Evolutionary conservation across 2,797 vertebrate genomes (phyloP).

Genomic region (Eidolon dupreanum): DNA sequence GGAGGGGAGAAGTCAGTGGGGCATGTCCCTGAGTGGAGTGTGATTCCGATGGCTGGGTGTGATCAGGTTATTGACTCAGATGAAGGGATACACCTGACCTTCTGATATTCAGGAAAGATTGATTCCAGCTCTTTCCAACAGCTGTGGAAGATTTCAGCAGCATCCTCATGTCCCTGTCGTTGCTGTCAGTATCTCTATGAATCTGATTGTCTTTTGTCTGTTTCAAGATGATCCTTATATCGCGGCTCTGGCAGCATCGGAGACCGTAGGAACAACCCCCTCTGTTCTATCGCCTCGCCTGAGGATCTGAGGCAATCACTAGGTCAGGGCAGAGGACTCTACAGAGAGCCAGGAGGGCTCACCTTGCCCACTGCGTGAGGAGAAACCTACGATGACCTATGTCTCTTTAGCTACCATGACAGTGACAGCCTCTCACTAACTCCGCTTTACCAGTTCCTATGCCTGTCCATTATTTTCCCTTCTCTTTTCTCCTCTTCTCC

Average conservation of each 20-base stretch:
- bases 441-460: background rate
- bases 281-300: background rate
- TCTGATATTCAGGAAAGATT: background rate
- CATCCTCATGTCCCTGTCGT: background rate
- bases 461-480: background rate
- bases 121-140: background rate
- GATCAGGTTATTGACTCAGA: background rate
- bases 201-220: background rate
- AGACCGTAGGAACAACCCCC: background rate
- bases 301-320: background rate
- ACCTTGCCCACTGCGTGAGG: rapidly evolving
- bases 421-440: background rate
- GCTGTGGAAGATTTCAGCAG: background rate
- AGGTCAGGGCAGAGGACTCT: background rate
- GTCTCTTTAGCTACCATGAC: background rate
- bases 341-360: too few species aligned
- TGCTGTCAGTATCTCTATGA: background rate
- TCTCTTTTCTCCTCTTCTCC: background rate
- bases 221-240: background rate
- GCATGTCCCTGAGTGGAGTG: background rate
- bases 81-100: background rate
- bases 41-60: too few species aligned
- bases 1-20: rapidly evolving
- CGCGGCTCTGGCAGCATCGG: background rate
- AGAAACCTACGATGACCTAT: background rate